Percentiles rank a stretch among this genome's conserved stretches.
Conservation (phyloP, 2,797 vertebrate genomes). For the Dermochelys coriacea region DNA sequence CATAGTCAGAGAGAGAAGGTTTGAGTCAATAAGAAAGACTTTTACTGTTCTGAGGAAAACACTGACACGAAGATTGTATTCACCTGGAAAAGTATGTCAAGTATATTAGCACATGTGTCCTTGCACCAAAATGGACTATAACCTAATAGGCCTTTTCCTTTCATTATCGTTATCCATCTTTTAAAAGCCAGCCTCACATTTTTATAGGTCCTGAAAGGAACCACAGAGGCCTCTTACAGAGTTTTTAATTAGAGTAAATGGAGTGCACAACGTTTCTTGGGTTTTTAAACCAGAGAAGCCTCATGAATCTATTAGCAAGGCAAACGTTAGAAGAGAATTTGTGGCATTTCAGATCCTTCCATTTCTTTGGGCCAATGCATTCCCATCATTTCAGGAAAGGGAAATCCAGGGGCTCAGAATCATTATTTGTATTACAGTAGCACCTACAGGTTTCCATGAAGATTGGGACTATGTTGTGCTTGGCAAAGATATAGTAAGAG, state of each 20-base stretch:
- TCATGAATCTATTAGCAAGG: conserved; percentile 38
- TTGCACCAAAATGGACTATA: neutral
- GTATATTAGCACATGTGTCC: neutral
- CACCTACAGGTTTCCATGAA: conserved; percentile 9
- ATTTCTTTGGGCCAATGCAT: conserved; percentile 28
- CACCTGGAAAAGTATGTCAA: neutral
- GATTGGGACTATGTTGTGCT: neutral
- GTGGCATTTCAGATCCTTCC: conserved; percentile 39
- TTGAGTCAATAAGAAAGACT: neutral
- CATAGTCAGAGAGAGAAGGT: neutral
- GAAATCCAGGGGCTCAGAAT: conserved; percentile 18
- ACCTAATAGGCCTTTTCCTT: neutral
- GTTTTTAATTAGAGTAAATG: neutral
- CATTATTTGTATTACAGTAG: neutral
- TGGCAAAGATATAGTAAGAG: neutral
- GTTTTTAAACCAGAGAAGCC: conserved; percentile 39
- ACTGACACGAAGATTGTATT: neutral
- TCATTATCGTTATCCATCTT: neutral
- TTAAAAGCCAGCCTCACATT: conserved; percentile 8
- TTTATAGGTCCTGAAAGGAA: conserved; percentile 3
- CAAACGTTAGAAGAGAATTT: conserved; percentile 24
- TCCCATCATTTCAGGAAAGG: neutral
- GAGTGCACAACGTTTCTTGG: neutral
- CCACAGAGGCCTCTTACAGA: neutral
- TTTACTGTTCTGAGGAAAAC: neutral